phyloP scores from a whole-genome alignment of 2,113 vertebrate genomes.

The Buteo buteo region DNA sequence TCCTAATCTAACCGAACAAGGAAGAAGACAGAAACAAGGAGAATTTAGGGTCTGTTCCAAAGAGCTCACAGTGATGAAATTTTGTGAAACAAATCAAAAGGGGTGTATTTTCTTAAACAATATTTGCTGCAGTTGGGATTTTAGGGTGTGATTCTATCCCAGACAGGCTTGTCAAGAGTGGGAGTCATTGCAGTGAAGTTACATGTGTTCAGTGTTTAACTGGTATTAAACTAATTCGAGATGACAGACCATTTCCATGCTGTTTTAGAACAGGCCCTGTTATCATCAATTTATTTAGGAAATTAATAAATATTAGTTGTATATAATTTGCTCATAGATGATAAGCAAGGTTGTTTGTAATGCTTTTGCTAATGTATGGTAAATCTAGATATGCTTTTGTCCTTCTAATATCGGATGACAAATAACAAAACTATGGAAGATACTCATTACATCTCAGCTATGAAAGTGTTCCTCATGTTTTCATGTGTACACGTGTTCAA shows the following conservation, averaged over 20 bases:
- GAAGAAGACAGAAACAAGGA: neutral
- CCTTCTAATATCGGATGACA: neutral
- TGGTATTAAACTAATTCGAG: neutral
- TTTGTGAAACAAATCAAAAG: neutral
- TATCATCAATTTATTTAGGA: neutral
- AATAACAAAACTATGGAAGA: neutral
- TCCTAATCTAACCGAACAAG: neutral
- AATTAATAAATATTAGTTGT: neutral
- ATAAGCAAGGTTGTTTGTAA: neutral
- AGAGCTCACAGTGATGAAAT: neutral
- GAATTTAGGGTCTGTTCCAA: neutral
- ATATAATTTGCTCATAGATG: neutral
- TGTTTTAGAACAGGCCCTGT: neutral
- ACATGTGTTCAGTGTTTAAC: neutral
- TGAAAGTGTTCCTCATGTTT: neutral
- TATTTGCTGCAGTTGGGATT: neutral
- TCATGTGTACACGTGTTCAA: fast-evolving
- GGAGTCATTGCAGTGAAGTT: neutral
- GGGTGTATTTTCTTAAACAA: neutral
- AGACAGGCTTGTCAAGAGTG: neutral
- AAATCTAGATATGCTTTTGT: neutral
- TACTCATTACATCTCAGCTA: neutral
- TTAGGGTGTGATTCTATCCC: neutral
- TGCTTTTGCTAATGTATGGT: neutral
- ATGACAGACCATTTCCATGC: neutral